A percentile compares a stretch with the other conserved stretches of the same genome.
phyloP scores from a whole-genome alignment of 2,113 vertebrate genomes.

The Synchiropus splendidus region DNA sequence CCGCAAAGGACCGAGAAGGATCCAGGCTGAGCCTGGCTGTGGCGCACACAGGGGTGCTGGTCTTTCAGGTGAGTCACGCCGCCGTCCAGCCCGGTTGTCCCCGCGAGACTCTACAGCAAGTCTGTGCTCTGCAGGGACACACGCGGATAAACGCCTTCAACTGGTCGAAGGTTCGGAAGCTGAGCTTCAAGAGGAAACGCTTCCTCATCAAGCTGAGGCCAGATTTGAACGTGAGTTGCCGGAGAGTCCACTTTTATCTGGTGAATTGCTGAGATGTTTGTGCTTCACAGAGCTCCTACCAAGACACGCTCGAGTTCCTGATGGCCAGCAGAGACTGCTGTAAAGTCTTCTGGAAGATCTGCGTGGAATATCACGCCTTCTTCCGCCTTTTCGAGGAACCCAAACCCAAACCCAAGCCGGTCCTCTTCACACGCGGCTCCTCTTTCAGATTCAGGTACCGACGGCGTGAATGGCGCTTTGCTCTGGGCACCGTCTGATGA shows the following conservation, averaged over 20 bases:
- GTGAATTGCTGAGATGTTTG: no score
- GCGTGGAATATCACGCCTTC: slow-evolving; percentile 96
- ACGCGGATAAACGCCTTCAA: slow-evolving; percentile 97
- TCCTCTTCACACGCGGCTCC: slow-evolving; percentile 91
- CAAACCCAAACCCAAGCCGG: slow-evolving; percentile 89
- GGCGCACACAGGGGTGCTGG: slow-evolving; percentile 88
- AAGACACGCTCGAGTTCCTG: slow-evolving; percentile 92
- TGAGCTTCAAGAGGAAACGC: slow-evolving; percentile 97
- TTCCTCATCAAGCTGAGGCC: slow-evolving; percentile 94
- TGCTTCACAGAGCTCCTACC: slow-evolving; percentile 74
- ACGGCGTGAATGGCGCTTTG: neutral
- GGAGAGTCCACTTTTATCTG: no score
- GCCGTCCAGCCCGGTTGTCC: neutral
- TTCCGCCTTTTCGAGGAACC: slow-evolving; percentile 97
- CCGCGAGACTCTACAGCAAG: neutral
- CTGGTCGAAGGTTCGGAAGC: slow-evolving; percentile 95
- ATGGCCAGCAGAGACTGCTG: slow-evolving; percentile 95
- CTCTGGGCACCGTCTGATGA: slow-evolving; percentile 5
- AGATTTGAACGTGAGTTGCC: slow-evolving; percentile 82
- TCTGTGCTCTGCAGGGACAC: slow-evolving; percentile 69
- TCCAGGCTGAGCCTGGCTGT: slow-evolving; percentile 87
- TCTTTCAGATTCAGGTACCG: slow-evolving; percentile 95
- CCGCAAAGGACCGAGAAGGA: slow-evolving; percentile 92
- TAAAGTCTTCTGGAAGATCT: slow-evolving; percentile 98
- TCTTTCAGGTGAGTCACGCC: slow-evolving; percentile 80